A percentile compares a stretch with the other conserved stretches of the same genome.
Conservation (phyloP, 2,888 invertebrate species). For the Apomyelois bistriatella region DNA sequence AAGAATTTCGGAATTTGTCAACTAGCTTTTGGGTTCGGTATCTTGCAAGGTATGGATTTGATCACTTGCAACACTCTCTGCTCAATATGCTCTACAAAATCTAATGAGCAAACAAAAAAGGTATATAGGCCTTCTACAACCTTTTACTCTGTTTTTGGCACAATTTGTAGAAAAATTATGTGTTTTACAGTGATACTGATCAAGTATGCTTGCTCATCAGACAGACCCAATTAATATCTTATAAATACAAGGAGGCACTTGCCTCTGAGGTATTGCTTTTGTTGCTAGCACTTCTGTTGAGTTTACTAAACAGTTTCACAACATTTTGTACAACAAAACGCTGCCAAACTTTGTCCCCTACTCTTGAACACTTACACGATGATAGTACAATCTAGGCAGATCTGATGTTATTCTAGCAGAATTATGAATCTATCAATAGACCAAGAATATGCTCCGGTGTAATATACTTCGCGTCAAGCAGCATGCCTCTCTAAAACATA, state of each 20-base stretch:
- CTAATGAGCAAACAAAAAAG: conserved; percentile 24
- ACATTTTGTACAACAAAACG: conserved; percentile 43
- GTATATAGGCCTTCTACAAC: conserved; percentile 12
- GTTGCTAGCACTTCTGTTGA: conserved; percentile 40
- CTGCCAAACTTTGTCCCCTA: conserved; percentile 42
- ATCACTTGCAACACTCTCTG: conserved; percentile 13
- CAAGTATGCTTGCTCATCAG: conserved; percentile 38
- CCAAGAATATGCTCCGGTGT: conserved; percentile 63
- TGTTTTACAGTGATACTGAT: conserved; percentile 34
- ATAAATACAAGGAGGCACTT: conserved; percentile 61
- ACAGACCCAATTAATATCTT: conserved; percentile 46
- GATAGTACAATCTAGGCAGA: conserved; percentile 63
- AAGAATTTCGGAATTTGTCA: conserved; percentile 31
- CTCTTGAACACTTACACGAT: conserved; percentile 49
- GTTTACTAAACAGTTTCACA: conserved; percentile 33
- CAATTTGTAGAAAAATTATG: conserved; percentile 48
- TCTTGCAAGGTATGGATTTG: conserved; percentile 4
- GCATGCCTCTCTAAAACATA: conserved; percentile 75
- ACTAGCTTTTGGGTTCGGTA: conserved; percentile 19
- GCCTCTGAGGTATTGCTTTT: conserved; percentile 70
- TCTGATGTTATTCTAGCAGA: conserved; percentile 69
- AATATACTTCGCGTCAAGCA: conserved; percentile 62
- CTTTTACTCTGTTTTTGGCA: conserved; percentile 56
- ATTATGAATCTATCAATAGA: conserved; percentile 40
- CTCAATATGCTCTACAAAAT: conserved; percentile 16